Evolutionary conservation across 2,888 invertebrate species (phyloP).

Genomic region (Byasa hedistus): DNA sequence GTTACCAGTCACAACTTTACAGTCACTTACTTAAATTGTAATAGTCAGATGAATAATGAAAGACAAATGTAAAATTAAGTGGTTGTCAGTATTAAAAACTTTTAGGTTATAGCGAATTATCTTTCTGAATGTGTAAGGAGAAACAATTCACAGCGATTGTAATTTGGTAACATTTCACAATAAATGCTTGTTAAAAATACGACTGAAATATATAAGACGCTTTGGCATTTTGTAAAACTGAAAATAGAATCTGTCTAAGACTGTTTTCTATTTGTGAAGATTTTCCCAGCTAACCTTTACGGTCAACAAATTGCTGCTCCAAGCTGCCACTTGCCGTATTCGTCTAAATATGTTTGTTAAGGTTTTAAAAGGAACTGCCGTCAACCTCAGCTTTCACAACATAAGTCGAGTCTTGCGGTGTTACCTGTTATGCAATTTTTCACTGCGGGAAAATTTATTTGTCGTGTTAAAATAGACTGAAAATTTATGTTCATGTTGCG

Average conservation of each 20-base stretch:
- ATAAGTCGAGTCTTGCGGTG: neutral
- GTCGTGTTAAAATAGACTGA: neutral
- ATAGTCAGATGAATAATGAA: no score
- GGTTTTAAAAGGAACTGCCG: slow-evolving; percentile 14
- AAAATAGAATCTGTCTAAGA: slow-evolving; percentile 2
- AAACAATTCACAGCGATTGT: no score
- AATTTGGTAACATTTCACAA: no score
- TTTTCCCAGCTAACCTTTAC: slow-evolving; percentile 6
- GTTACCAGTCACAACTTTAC: neutral
- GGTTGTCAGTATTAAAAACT: no score
- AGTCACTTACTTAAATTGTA: no score
- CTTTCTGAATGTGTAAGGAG: no score
- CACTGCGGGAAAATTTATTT: slow-evolving; percentile 12
- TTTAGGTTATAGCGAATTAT: no score
- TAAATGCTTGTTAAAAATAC: no score
- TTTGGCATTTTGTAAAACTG: neutral
- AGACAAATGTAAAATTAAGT: no score
- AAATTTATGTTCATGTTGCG: neutral
- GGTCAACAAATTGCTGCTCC: slow-evolving; percentile 15
- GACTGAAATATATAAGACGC: no score
- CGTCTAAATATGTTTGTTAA: slow-evolving; percentile 16
- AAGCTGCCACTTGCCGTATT: slow-evolving; percentile 3
- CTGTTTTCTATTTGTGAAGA: slow-evolving; percentile 8
- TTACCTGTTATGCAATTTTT: slow-evolving; percentile 12
- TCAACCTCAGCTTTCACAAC: slow-evolving; percentile 3